These are phyloP conservation scores for Deroplatys truncata DNA, from an alignment of 2,888 invertebrate genomes.

Conservation along the genomic window DNA sequence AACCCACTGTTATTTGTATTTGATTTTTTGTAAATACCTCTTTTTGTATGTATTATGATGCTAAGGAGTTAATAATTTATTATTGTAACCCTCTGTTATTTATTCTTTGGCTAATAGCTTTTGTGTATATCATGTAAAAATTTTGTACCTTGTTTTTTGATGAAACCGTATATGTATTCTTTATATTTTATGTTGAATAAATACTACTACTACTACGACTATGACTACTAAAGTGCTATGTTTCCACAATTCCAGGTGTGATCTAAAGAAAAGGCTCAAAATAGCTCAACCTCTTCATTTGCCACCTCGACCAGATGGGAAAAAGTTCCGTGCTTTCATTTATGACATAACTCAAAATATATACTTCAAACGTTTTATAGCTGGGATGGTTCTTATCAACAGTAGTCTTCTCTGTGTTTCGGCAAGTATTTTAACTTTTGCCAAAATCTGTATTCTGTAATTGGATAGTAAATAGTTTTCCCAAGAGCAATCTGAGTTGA, in stretches of 20 bases:
- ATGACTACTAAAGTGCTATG: not conserved
- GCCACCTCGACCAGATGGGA: slow-evolving; percentile 93
- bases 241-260: slow-evolving; percentile 61
- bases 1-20: no score
- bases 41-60: no score
- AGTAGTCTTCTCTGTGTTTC: slow-evolving; percentile 87
- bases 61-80: no score
- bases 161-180: no score
- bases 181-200: no score
- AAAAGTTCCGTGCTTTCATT: slow-evolving; percentile 85
- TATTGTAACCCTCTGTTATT: no score
- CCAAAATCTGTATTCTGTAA: not conserved
- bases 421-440: slow-evolving; percentile 53
- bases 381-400: slow-evolving; percentile 89
- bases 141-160: no score
- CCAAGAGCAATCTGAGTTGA: no score
- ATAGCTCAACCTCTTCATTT: slow-evolving; percentile 98
- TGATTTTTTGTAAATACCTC: no score
- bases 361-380: slow-evolving; percentile 91
- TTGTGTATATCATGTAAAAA: no score
- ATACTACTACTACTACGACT: no score
- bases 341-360: slow-evolving; percentile 98
- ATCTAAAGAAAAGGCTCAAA: slow-evolving; percentile 95
- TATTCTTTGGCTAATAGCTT: no score
- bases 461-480: not conserved